Evolutionary conservation across 2,888 invertebrate species (phyloP).

Genomic region (Oligia latruncula): DNA sequence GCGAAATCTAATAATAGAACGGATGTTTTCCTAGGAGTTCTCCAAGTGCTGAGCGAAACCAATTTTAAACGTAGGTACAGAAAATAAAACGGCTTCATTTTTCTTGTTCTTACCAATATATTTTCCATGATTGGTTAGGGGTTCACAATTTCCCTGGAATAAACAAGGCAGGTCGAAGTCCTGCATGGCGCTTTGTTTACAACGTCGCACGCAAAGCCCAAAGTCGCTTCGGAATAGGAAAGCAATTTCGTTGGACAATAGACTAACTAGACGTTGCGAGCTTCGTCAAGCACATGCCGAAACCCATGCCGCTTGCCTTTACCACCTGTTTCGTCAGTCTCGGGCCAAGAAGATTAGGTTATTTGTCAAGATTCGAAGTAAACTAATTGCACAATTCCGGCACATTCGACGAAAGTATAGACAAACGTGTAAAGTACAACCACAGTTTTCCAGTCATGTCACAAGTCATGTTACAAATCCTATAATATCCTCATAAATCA

Average conservation of each 20-base stretch:
- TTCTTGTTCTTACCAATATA: not conserved
- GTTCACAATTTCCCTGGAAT: too few relatives aligned
- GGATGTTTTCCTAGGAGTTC: not conserved
- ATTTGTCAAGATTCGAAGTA: not conserved
- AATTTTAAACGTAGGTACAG: not conserved
- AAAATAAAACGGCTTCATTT: not conserved
- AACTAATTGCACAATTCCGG: not conserved
- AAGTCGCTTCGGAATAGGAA: not conserved
- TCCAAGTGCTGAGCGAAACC: not conserved
- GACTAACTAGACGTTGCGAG: not conserved
- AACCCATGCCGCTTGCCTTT: not conserved
- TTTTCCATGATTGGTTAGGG: not conserved
- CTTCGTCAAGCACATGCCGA: not conserved
- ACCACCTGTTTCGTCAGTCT: not conserved
- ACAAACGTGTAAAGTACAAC: too few relatives aligned
- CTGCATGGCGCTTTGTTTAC: not conserved
- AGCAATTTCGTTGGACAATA: not conserved
- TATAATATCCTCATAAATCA: not conserved
- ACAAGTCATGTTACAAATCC: not conserved
- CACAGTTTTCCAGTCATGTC: too few relatives aligned
- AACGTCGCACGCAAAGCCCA: too few relatives aligned
- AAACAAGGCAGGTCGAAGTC: not conserved
- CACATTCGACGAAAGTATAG: not conserved
- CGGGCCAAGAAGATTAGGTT: not conserved
- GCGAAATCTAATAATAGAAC: not conserved